Conservation (phyloP, 2,888 invertebrate species). For the Trissolcus brochymenae region DNA sequence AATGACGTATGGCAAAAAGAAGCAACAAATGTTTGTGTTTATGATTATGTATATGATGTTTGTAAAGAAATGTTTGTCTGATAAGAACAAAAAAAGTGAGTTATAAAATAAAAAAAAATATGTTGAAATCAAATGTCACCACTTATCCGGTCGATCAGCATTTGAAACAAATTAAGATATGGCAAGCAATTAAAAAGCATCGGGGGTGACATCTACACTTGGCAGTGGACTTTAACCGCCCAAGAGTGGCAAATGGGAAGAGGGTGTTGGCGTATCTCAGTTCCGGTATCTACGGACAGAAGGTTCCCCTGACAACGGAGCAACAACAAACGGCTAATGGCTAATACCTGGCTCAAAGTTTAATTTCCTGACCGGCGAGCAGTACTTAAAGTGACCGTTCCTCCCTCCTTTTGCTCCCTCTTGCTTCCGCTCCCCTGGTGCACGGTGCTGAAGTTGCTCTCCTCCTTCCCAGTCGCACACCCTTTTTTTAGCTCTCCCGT, state of each 20-base stretch:
- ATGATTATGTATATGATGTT: too few relatives aligned
- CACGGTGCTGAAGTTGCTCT: constrained; percentile 42
- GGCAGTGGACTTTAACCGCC: constrained; percentile 65
- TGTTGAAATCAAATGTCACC: too few relatives aligned
- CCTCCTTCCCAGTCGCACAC: constrained; percentile 8
- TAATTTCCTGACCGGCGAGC: constrained; percentile 74
- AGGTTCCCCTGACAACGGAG: constrained; percentile 71
- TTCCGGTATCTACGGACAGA: constrained; percentile 71
- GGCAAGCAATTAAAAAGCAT: constrained; percentile 61
- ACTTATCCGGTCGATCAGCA: not conserved
- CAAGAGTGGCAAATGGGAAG: constrained; percentile 60
- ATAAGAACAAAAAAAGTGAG: too few relatives aligned
- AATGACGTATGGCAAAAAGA: not conserved
- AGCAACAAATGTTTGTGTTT: too few relatives aligned
- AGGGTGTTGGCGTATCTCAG: constrained; percentile 69
- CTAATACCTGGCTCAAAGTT: constrained; percentile 71
- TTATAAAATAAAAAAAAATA: too few relatives aligned
- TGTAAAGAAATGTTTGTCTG: too few relatives aligned
- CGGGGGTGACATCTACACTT: constrained; percentile 68
- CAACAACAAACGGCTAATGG: constrained; percentile 74
- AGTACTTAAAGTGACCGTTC: constrained; percentile 67
- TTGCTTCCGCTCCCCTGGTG: constrained; percentile 17
- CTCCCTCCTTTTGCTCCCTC: constrained; percentile 39
- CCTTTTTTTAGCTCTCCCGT: constrained; percentile 39
- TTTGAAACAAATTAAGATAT: constrained; percentile 57